These are phyloP conservation scores for Cyanoderma ruficeps DNA, from an alignment of 2,113 vertebrate genomes.

Conservation along the genomic window DNA sequence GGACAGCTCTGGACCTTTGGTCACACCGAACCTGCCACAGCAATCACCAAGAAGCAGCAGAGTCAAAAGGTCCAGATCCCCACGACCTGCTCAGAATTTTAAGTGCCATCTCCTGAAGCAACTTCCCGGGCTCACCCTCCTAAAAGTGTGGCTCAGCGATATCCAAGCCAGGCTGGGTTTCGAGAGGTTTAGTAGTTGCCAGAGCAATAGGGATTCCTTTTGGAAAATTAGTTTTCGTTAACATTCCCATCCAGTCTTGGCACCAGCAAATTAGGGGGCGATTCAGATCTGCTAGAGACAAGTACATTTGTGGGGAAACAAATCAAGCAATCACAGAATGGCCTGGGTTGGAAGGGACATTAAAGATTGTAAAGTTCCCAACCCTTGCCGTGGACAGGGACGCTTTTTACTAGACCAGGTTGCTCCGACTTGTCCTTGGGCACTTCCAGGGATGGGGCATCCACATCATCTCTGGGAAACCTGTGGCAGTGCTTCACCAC, in stretches of 20 bases:
- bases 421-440: neutral
- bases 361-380: neutral
- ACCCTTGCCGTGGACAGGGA: neutral
- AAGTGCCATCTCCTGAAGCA: neutral
- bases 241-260: too few species aligned
- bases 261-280: neutral
- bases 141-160: accelerated
- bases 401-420: neutral
- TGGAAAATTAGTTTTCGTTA: neutral
- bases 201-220: neutral
- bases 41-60: too few species aligned
- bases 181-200: neutral
- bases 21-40: neutral
- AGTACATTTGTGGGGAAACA: neutral
- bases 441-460: neutral
- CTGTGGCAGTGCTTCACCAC: neutral
- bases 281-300: neutral
- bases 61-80: neutral
- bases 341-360: neutral
- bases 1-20: neutral
- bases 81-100: neutral
- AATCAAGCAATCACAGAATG: neutral
- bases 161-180: accelerated
- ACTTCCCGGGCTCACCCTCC: neutral
- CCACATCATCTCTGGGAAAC: too few species aligned